These are phyloP conservation scores for Cephus nigrinus DNA, from an alignment of 2,888 invertebrate species.

Conservation along the genomic window DNA sequence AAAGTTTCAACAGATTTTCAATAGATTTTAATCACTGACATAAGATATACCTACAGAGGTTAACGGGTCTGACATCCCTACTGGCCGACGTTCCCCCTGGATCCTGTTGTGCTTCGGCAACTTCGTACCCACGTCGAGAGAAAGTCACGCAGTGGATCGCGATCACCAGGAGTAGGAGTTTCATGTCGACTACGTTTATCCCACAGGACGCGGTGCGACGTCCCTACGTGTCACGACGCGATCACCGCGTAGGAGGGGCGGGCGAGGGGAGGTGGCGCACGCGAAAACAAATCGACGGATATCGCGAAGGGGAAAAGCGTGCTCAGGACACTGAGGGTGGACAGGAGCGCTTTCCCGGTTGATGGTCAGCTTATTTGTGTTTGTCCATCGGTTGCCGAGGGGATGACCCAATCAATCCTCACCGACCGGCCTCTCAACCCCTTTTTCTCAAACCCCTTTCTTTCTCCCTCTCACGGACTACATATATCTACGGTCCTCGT, in stretches of 20 bases:
- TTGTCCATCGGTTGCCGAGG: constrained; percentile 62
- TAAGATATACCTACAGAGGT: constrained; percentile 40
- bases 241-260: neutral
- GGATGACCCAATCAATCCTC: constrained; percentile 61
- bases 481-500: neutral
- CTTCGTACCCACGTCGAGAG: neutral
- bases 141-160: neutral
- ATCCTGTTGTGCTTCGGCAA: neutral
- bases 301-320: constrained; percentile 9
- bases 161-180: neutral
- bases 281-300: neutral
- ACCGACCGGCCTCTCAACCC: constrained; percentile 14
- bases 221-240: neutral
- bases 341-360: neutral
- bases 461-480: neutral
- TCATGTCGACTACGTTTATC: neutral
- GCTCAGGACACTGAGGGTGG: constrained; percentile 12
- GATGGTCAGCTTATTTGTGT: constrained; percentile 42
- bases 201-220: neutral
- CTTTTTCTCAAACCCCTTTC: neutral
- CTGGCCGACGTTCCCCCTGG: constrained; percentile 8
- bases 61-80: constrained; percentile 35
- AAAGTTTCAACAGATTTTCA: neutral
- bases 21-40: neutral
- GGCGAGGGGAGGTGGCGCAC: neutral